Percentiles rank a stretch among this genome's conserved stretches.
phyloP scores from a whole-genome alignment of 2,888 invertebrate species.

The Therioaphis trifolii region DNA sequence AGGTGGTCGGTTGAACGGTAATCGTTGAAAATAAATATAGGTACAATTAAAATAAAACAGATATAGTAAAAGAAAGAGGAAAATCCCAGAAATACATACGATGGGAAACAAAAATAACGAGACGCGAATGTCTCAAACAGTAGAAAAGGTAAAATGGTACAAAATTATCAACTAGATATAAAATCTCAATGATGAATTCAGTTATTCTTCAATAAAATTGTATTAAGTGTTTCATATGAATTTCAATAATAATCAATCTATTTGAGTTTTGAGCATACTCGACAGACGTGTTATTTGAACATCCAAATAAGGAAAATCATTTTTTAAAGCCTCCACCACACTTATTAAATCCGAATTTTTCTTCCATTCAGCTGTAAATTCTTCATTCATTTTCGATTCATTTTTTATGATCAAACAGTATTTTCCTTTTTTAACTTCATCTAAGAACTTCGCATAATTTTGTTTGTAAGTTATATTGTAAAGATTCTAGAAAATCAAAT shows the following conservation, averaged over 20 bases:
- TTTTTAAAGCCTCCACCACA: slow-evolving; percentile 73
- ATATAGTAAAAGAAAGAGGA: no score
- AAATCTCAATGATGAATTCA: no score
- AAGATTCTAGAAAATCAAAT: slow-evolving; percentile 70
- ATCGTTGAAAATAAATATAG: no score
- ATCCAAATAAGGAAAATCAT: slow-evolving; percentile 74
- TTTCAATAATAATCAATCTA: slow-evolving; percentile 45
- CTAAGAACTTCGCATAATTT: slow-evolving; percentile 75
- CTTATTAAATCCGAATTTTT: slow-evolving; percentile 74
- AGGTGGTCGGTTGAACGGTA: no score
- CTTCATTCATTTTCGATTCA: slow-evolving; percentile 72
- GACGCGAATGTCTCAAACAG: no score
- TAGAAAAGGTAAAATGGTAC: no score
- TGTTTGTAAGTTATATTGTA: slow-evolving; percentile 77
- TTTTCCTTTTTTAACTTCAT: slow-evolving; percentile 69
- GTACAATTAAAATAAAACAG: no score
- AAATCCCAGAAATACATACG: no score
- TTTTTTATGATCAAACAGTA: slow-evolving; percentile 69
- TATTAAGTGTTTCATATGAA: no score
- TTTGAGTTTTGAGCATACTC: slow-evolving; percentile 66
- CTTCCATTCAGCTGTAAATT: slow-evolving; percentile 73
- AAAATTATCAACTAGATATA: no score
- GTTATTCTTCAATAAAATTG: no score
- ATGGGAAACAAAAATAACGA: no score
- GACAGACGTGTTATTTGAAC: slow-evolving; percentile 66